Conservation (phyloP, 2,113 vertebrate species). For the Puntigrus tetrazona region DNA sequence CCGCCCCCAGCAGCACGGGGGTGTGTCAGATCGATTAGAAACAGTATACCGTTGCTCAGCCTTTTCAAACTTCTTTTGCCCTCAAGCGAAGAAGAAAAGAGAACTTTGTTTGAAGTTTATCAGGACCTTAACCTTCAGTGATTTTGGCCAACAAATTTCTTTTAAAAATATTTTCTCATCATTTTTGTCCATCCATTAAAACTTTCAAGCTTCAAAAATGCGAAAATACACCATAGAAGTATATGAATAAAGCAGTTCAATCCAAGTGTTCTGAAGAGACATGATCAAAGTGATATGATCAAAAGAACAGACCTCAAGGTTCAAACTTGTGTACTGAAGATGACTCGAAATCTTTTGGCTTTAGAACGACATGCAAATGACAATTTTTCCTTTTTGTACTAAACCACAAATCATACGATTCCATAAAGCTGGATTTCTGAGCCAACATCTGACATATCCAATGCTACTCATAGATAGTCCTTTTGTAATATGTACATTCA, state of each 20-base stretch:
- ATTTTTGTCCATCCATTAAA: neutral
- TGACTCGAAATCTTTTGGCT: neutral
- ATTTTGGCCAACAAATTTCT: neutral
- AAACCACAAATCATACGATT: neutral
- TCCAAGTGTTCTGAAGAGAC: neutral
- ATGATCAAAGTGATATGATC: neutral
- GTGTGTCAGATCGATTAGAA: too few species aligned
- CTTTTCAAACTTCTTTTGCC: too few species aligned
- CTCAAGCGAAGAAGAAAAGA: too few species aligned
- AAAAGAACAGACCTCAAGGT: neutral
- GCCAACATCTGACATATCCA: neutral
- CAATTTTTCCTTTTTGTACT: neutral
- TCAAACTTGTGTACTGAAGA: neutral
- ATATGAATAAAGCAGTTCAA: too few species aligned
- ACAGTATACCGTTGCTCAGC: too few species aligned
- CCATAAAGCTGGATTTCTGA: neutral
- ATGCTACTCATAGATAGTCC: neutral
- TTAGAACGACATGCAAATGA: neutral
- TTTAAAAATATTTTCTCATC: neutral
- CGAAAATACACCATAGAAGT: too few species aligned
- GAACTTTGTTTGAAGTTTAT: too few species aligned
- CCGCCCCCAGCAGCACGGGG: too few species aligned
- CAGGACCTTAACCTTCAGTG: neutral
- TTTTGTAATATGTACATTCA: too few species aligned
- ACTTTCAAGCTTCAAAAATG: neutral